These are phyloP conservation scores for Mamestra configurata DNA, from an alignment of 1,140 invertebrate species.

Conservation along the genomic window DNA sequence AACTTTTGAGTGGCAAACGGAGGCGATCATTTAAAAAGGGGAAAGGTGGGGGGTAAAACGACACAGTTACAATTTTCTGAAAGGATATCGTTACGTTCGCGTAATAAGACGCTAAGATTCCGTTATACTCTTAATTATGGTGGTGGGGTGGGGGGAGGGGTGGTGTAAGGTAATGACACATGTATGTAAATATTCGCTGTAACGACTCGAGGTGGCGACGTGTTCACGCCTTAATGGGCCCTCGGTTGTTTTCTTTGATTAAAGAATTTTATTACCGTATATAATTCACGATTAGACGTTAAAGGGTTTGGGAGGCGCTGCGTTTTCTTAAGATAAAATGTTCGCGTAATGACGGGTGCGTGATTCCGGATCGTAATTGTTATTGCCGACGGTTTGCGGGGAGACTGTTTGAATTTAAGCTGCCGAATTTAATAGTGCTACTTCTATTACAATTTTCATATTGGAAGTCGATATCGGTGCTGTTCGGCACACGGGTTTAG, in stretches of 20 bases:
- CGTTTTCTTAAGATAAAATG: constrained; percentile 80
- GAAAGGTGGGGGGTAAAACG: constrained; percentile 69
- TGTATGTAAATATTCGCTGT: constrained; percentile 87
- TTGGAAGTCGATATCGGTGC: constrained; percentile 1
- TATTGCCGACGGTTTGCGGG: constrained; percentile 65
- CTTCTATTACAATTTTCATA: constrained; percentile 22
- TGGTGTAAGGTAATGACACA: constrained; percentile 84
- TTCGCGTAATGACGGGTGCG: constrained; percentile 82
- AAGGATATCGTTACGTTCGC: constrained; percentile 86
- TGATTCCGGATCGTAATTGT: constrained; percentile 86
- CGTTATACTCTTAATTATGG: constrained; percentile 87
- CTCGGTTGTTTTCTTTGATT: constrained; percentile 88
- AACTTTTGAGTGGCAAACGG: constrained; percentile 66
- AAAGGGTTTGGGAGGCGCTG: constrained; percentile 78
- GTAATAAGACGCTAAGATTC: constrained; percentile 88
- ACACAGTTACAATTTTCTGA: constrained; percentile 86
- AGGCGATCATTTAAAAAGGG: constrained; percentile 76
- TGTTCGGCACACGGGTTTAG: neutral
- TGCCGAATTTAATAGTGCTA: constrained; percentile 38
- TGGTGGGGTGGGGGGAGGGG: constrained; percentile 59
- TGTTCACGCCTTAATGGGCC: constrained; percentile 83
- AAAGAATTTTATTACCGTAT: constrained; percentile 87
- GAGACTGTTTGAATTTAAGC: constrained; percentile 39
- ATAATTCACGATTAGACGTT: constrained; percentile 88
- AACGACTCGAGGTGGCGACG: constrained; percentile 85